Base-by-base conservation (phyloP, 1,140 invertebrate species). In the Drusus annulatus region DNA sequence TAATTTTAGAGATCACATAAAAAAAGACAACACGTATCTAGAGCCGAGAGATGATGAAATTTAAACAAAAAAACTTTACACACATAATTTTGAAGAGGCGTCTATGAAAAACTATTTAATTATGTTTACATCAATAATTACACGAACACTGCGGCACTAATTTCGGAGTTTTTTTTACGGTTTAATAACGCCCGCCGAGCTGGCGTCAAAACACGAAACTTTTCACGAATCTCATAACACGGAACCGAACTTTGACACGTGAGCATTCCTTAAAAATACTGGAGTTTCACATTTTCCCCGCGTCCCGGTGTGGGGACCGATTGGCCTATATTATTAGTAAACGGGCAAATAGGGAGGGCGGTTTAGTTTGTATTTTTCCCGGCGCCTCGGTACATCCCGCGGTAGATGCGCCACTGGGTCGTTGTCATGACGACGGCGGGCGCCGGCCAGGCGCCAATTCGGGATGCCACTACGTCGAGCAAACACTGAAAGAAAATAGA, bases 401-500 rank as follows among this genome's bases (percentile, higher is more conserved):
- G 36, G 36, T 79, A 73, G 56, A 54, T 56, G 21, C 71, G 76
- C 69, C 77, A 78, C 50, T 82, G 73, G 71, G 73, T 58, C 52
- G 77, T 79, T 28, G 23, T 25, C 74, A 77, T 79, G 81, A 73
- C 60, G 78, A 81, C 77, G 52, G 74, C n/a, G 36, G 80, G 56
- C 54, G 76, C 76, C 75, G 73, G 78, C 17, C 54, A 16, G 77
- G 81, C 73, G 77, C 77, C 76, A 31, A 52, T 19, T 60, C 16
- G 54, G 7, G 54, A 45, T 52, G 65, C 69, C 36, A 54, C 28
- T 50, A 62, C 15, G 17, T 56, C 52, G 19, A 56, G 45, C 54
- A 58, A 31, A n/a, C 31, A 4, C 71, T 58, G 54, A 31, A 75
- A 75, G 31, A 75, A 16, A 17, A 58, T 6, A 16, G n/a, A 75